Base-by-base conservation (phyloP, 2,888 invertebrate genomes). In the Prosapia bicincta region DNA sequence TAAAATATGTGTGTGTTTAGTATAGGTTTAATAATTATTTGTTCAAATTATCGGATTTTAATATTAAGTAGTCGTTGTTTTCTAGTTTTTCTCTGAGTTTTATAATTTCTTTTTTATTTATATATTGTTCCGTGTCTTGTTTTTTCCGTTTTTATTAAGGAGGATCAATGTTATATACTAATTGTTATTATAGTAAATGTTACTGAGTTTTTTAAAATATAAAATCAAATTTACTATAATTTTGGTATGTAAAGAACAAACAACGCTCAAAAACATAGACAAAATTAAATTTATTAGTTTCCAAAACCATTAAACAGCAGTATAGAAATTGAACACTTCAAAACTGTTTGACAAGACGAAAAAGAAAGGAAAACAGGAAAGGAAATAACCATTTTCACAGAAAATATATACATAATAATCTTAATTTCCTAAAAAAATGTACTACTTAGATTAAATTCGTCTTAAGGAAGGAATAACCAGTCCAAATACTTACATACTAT, bases 301-400 rank as follows among this genome's bases (percentile, higher is more conserved):
- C 76, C 73, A 76, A 76, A 76, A 76, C 74, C 76, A 74, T 74
- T 30, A 73, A 76, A 73, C 73, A 74, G 74, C 70, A 74, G 65
- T 76, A 74, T 76, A 76, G 76, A 76, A 76, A 76, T 70, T 76
- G 76, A 76, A 76, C 76, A 76, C 76, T 76, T 76, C 70, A 76
- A 76, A 76, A 76, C 76, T 76, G 76, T 76, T 75, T 71, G 30
- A 75, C 71, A 71, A 68, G 71, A 71, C 70, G 25, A 70, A 67
- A 71, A 75, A 71, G 38, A 71, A 10, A n/a, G 9, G 23, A 69
- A 30, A 30, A 30, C 15, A 30, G 23, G 28, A 67, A 66, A 68
- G 70, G 65, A 67, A 75, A 71, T 75, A 38, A 71, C 32, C 71
- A 76, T 76, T 76, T 76, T 76, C 76, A 76, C 76, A 76, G 76